Evolutionary conservation across 2,113 vertebrate genomes (phyloP).

Genomic region (Mormoops blainvillei): DNA sequence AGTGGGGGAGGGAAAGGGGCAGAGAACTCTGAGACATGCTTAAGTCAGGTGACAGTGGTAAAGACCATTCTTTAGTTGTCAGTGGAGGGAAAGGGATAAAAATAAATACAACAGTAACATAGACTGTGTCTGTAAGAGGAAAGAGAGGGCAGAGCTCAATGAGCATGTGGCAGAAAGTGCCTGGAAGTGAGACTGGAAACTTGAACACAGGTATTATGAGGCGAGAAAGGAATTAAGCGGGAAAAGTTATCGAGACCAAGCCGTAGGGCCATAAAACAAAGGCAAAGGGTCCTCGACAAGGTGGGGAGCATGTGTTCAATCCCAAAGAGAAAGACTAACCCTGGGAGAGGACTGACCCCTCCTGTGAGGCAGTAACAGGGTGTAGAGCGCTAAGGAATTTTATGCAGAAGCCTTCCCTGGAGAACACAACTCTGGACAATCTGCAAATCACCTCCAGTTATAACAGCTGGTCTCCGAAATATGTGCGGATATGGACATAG

Average conservation of each 20-base stretch:
- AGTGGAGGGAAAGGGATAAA: background rate
- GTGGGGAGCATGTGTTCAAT: fast-evolving
- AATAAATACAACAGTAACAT: background rate
- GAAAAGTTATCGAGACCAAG: background rate
- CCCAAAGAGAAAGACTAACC: background rate
- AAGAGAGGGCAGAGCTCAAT: background rate
- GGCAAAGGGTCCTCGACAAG: background rate
- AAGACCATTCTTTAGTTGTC: background rate
- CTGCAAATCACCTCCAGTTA: background rate
- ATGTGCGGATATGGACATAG: background rate
- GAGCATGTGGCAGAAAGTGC: background rate
- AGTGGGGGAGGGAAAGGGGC: background rate
- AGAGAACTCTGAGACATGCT: background rate
- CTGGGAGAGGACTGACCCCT: background rate
- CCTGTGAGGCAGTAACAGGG: background rate
- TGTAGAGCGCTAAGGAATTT: background rate
- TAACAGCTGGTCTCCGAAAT: background rate
- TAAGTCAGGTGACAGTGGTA: background rate
- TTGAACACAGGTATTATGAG: no score
- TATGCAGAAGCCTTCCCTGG: background rate
- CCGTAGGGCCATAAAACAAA: background rate
- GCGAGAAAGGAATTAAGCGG: background rate
- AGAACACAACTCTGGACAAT: background rate
- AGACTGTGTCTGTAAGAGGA: background rate
- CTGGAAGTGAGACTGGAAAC: background rate